phyloP scores from a whole-genome alignment of 2,113 vertebrate species.

The Paracanthobrama guichenoti region DNA sequence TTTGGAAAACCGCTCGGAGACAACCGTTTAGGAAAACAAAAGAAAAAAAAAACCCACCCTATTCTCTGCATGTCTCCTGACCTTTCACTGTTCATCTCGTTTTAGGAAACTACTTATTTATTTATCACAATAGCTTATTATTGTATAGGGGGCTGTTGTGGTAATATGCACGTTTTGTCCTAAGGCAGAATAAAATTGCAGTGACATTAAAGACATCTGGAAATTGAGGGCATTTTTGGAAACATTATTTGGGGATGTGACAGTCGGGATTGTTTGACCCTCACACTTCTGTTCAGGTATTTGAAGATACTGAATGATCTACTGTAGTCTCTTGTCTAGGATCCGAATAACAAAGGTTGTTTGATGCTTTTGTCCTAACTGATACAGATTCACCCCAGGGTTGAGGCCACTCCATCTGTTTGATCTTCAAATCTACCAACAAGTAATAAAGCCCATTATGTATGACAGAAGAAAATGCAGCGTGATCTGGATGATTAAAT shows the following conservation, averaged over 20 bases:
- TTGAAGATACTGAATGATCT: not conserved
- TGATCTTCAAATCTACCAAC: slow-evolving; percentile 29
- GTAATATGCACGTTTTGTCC: slow-evolving; percentile 29
- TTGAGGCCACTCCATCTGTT: slow-evolving; percentile 2
- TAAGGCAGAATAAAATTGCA: slow-evolving; percentile 21
- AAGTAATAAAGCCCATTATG: not conserved
- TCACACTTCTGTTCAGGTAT: not conserved
- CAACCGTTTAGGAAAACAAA: slow-evolving; percentile 86
- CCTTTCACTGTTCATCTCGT: slow-evolving; percentile 58
- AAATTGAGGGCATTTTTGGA: slow-evolving; percentile 13
- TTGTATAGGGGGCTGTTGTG: slow-evolving; percentile 33
- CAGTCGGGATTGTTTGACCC: slow-evolving; percentile 21
- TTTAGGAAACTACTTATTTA: slow-evolving; percentile 48
- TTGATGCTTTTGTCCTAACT: slow-evolving; percentile 41
- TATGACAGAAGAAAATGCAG: not conserved
- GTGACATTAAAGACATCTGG: slow-evolving; percentile 18
- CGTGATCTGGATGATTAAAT: slow-evolving; percentile 17
- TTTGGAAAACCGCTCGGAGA: slow-evolving; percentile 83
- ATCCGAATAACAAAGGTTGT: slow-evolving; percentile 40
- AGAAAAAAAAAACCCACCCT: slow-evolving; percentile 63
- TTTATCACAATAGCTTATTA: slow-evolving; percentile 47
- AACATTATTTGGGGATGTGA: not conserved
- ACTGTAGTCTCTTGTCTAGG: slow-evolving; percentile 25
- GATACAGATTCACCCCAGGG: slow-evolving; percentile 27
- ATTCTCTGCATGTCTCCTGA: slow-evolving; percentile 36